Evolutionary conservation across 2,797 vertebrate species (phyloP).

Genomic region (Labeo calbasu): DNA sequence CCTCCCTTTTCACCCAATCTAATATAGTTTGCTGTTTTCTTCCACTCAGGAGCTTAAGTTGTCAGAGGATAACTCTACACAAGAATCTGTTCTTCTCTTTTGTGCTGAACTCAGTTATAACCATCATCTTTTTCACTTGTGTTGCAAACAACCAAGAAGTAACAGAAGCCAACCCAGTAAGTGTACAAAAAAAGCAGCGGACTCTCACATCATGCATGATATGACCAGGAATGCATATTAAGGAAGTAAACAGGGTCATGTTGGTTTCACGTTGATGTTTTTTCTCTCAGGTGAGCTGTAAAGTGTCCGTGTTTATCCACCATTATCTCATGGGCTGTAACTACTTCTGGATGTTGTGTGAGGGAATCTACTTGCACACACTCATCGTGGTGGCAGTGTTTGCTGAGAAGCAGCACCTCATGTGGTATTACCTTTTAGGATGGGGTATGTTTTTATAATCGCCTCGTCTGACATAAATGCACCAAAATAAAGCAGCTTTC

Average conservation of each 20-base stretch:
- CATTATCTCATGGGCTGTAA: constrained; percentile 93
- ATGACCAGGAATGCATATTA: background rate
- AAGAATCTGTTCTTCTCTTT: constrained; percentile 98
- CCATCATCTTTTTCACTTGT: constrained; percentile 86
- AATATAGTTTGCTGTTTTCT: constrained; percentile 6
- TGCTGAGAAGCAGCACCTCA: constrained; percentile 92
- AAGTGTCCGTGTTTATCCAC: constrained; percentile 89
- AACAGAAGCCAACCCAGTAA: constrained; percentile 85
- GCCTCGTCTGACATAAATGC: background rate
- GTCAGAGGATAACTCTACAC: constrained; percentile 96
- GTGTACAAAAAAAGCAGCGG: constrained; percentile 61
- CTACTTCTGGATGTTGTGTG: constrained; percentile 99
- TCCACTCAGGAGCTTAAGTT: constrained; percentile 89
- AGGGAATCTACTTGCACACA: constrained; percentile 97
- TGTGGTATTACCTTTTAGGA: constrained; percentile 97
- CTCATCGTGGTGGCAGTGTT: constrained; percentile 98
- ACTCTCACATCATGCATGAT: background rate
- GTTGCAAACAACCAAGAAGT: constrained; percentile 84
- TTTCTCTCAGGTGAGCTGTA: constrained; percentile 85
- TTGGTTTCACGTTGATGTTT: background rate
- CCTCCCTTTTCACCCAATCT: background rate
- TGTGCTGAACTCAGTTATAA: constrained; percentile 90
- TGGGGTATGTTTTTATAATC: constrained; percentile 83
- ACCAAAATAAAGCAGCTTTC: background rate
- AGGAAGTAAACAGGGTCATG: background rate